Percentiles rank a stretch among this genome's conserved stretches.
These are phyloP conservation scores for Fabriciana adippe DNA, from an alignment of 2,888 invertebrate genomes.

Conservation along the genomic window DNA sequence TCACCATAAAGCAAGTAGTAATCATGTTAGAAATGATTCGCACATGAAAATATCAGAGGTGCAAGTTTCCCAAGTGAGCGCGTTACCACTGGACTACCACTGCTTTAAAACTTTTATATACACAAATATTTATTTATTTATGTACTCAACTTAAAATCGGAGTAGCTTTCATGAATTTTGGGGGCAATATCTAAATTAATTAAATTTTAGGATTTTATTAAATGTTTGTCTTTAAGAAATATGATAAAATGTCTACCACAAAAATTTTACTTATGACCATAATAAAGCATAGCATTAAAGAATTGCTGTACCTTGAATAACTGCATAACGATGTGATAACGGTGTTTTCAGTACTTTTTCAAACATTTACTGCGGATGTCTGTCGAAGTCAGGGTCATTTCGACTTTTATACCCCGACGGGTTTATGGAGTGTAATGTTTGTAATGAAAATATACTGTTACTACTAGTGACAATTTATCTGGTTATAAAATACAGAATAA, in stretches of 20 bases:
- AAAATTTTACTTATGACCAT: slow-evolving; percentile 12
- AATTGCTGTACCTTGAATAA: slow-evolving; percentile 27
- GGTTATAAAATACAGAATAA: slow-evolving; percentile 7
- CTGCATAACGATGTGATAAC: slow-evolving; percentile 39
- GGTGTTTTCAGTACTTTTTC: slow-evolving; percentile 38
- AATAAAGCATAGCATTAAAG: slow-evolving; percentile 35
- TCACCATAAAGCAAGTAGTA: too few species aligned
- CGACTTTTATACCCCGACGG: slow-evolving; percentile 40
- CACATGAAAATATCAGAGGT: too few species aligned
- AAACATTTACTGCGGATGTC: slow-evolving; percentile 46
- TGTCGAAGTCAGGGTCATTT: slow-evolving; percentile 42
- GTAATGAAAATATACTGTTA: slow-evolving; percentile 41
- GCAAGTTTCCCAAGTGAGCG: too few species aligned
- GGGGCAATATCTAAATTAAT: too few species aligned
- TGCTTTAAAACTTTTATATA: too few species aligned
- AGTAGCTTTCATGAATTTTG: too few species aligned
- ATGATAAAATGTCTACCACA: background rate
- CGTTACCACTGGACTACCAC: too few species aligned
- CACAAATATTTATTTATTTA: too few species aligned
- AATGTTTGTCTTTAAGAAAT: background rate
- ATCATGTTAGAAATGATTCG: too few species aligned
- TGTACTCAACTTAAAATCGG: too few species aligned
- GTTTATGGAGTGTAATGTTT: slow-evolving; percentile 44
- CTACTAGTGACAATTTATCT: slow-evolving; percentile 28
- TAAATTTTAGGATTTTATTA: too few species aligned